These are phyloP conservation scores for Pipra filicauda DNA, from an alignment of 2,113 vertebrate genomes.

Conservation along the genomic window DNA sequence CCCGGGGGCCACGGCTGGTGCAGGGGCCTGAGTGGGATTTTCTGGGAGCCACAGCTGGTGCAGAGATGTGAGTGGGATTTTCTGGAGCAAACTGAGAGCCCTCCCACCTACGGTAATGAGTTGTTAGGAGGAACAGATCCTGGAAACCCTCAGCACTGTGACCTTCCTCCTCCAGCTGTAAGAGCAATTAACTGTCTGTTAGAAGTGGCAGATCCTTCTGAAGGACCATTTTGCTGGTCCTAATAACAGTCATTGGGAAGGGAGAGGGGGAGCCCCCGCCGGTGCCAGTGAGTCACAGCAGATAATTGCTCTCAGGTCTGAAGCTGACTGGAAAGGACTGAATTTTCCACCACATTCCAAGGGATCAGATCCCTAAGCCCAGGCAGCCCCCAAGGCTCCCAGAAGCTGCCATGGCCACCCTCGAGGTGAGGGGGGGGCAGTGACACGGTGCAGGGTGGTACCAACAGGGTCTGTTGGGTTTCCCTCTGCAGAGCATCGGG, in stretches of 20 bases:
- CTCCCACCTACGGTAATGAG: neutral
- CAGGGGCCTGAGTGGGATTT: neutral
- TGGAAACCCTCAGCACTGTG: neutral
- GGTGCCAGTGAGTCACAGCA: neutral
- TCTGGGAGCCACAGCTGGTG: neutral
- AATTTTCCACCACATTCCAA: neutral
- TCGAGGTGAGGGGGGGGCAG: fast-evolving
- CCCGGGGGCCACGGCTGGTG: neutral
- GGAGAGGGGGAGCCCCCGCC: fast-evolving
- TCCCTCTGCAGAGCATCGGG: fast-evolving
- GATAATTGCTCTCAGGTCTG: neutral
- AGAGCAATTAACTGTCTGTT: neutral
- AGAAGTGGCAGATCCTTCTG: neutral
- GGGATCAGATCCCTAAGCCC: fast-evolving
- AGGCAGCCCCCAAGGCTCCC: neutral
- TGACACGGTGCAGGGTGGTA: fast-evolving
- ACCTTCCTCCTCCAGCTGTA: neutral
- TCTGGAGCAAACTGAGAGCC: neutral
- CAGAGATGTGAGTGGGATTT: neutral
- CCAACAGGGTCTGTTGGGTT: fast-evolving
- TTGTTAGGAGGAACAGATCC: neutral
- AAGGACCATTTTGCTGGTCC: neutral
- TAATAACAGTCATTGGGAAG: neutral
- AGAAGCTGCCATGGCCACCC: neutral
- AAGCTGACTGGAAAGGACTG: neutral